Evolutionary conservation across 2,113 vertebrate species (phyloP).

Genomic region (Noctilio leporinus): DNA sequence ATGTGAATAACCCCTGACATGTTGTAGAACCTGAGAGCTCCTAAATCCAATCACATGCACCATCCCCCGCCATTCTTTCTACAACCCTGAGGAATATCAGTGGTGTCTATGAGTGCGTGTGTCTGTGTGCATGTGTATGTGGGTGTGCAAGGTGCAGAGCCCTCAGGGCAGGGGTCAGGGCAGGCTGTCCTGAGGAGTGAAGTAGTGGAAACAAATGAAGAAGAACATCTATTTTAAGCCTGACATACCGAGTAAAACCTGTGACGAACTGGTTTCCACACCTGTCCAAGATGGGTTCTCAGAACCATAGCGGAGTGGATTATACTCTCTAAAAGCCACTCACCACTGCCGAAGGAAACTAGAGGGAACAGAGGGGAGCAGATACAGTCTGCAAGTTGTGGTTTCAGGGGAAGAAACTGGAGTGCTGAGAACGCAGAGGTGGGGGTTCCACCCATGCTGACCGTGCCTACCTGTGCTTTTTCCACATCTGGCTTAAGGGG

Average conservation of each 20-base stretch:
- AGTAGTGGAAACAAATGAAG: background rate
- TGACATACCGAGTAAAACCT: background rate
- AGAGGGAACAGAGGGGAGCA: background rate
- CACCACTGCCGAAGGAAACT: background rate
- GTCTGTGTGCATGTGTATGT: background rate
- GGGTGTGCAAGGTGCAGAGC: background rate
- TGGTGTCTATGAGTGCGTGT: background rate
- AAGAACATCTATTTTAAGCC: background rate
- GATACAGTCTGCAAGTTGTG: background rate
- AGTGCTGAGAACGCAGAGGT: background rate
- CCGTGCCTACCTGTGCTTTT: background rate
- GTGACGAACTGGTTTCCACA: conserved; percentile 1
- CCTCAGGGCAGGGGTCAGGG: background rate
- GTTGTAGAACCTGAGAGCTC: background rate
- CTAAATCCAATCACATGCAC: background rate
- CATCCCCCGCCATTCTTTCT: background rate
- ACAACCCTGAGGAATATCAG: background rate
- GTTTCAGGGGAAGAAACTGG: background rate
- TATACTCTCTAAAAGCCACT: background rate
- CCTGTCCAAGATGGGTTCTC: background rate
- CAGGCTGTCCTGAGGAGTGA: background rate
- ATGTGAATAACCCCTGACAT: background rate
- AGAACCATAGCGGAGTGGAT: background rate
- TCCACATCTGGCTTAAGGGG: background rate
- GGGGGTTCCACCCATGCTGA: accelerated